A percentile compares a stretch with the other conserved stretches of the same genome.
These are phyloP conservation scores for Cerastoderma edule DNA, from an alignment of 2,888 invertebrate species.

Conservation along the genomic window DNA sequence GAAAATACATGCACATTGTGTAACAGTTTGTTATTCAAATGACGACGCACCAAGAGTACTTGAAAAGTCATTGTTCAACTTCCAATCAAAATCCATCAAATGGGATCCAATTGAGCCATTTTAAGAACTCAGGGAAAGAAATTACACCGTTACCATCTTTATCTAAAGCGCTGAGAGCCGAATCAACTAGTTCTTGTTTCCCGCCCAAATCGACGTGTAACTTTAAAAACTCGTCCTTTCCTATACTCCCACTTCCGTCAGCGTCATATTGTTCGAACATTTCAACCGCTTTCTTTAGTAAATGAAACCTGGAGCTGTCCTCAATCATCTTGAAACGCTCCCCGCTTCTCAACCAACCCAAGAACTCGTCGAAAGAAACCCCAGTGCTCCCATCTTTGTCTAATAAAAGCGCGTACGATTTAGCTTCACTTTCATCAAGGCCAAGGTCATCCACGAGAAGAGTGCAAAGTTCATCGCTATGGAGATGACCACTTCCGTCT, in stretches of 20 bases:
- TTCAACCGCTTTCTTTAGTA: constrained; percentile 24
- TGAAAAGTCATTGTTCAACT: no score
- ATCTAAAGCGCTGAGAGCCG: constrained; percentile 22
- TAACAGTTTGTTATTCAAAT: no score
- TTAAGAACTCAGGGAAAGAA: constrained; percentile 36
- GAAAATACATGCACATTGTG: no score
- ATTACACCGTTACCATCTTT: constrained; percentile 34
- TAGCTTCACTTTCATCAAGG: constrained; percentile 12
- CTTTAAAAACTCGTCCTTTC: constrained; percentile 29
- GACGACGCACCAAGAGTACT: no score
- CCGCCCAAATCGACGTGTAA: constrained; percentile 27
- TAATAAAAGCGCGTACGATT: constrained; percentile 25
- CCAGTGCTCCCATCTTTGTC: constrained; percentile 24
- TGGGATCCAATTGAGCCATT: constrained; percentile 41
- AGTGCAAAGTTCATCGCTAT: constrained; percentile 7
- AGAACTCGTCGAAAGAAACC: constrained; percentile 28
- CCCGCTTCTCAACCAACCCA: constrained; percentile 27
- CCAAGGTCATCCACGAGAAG: constrained; percentile 32
- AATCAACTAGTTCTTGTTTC: neutral
- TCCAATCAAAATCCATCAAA: constrained; percentile 25
- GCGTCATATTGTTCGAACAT: constrained; percentile 38
- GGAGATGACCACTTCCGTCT: constrained; percentile 28
- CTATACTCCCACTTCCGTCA: constrained; percentile 22
- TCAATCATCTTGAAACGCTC: constrained; percentile 23
- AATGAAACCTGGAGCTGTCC: constrained; percentile 23